These are phyloP conservation scores for Dicrostonyx torquatus DNA, from an alignment of 2,797 vertebrate genomes.

Conservation along the genomic window DNA sequence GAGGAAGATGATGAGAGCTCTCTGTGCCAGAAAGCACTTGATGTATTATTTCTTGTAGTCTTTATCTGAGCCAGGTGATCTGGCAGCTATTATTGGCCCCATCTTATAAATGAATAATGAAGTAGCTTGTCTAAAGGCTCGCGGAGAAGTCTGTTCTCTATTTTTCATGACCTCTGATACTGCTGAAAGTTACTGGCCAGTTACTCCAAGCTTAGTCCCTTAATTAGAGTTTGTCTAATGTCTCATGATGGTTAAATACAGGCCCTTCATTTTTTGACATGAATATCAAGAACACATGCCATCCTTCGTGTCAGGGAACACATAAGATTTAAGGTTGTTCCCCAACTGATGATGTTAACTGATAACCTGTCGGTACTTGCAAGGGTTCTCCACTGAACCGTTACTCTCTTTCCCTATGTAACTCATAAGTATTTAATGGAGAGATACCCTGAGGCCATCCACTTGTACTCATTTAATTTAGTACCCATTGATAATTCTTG, in stretches of 20 bases:
- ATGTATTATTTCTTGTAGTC: background rate
- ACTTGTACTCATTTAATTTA: background rate
- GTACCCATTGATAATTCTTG: background rate
- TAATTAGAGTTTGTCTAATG: background rate
- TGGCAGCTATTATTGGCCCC: background rate
- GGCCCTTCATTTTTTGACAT: background rate
- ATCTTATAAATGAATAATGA: conserved; percentile 24
- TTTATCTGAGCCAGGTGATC: background rate
- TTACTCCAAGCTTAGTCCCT: background rate
- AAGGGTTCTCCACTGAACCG: background rate
- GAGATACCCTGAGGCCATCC: background rate
- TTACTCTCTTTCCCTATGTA: background rate
- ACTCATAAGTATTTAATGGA: background rate
- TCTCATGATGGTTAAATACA: background rate
- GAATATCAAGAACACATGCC: background rate
- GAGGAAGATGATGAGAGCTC: background rate
- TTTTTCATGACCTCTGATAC: background rate
- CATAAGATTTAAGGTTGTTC: background rate
- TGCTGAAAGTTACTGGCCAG: background rate
- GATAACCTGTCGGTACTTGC: background rate
- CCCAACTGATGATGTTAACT: background rate
- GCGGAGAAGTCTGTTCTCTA: background rate
- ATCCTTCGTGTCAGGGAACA: background rate
- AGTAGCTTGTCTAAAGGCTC: background rate
- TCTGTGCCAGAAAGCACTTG: background rate